Evolutionary conservation across 2,888 invertebrate genomes (phyloP), one percentile per base, ranked within the genome.

Genomic region (Alitta virens): DNA sequence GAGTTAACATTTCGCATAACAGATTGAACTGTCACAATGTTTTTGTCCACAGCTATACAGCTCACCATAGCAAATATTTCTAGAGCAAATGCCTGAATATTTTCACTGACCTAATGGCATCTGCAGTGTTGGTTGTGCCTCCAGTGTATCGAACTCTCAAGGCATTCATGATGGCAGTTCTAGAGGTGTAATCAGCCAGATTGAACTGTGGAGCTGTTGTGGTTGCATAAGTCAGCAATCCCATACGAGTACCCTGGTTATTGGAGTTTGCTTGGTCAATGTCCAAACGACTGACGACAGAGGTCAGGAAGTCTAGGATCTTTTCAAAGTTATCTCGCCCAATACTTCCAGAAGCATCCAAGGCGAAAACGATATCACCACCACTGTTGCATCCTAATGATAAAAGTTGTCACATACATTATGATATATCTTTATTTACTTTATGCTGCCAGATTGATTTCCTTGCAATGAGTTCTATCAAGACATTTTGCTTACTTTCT

Each of bases 301-400:
- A 71, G 55, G 72, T 73, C 55, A 74, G 68, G 63, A 78, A 78
- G 18, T 72, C 63, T n/a, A 75, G 67, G 67, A 75, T 72, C 23
- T 73, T 72, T 38, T 71, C 60, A 67, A 75, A 77, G 68, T 77
- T 76, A 1, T 66, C 66, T 57, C 72, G 68, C 25, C 75, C 77
- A 7, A 79, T 75, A 66, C 77, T 76, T 21, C 75, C 76, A 1
- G 78, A 78, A 3, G 75, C 70, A 61, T 78, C 78, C 38, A 79
- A 63, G 14, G 76, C 71, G 61, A 78, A 74, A 1, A 77, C 74
- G 14, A 78, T 66, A 62, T 78, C 78, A 2, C 73, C 72, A 21
- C 68, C 50, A 2, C 60, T 56, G 46, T 63, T 56, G 59, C 76
- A 76, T 51, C 67, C 75, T 75, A 69, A 7, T 5, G 33, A 33